phyloP scores from a whole-genome alignment of 2,888 invertebrate species.

The Stenchaetothrips biformis region DNA sequence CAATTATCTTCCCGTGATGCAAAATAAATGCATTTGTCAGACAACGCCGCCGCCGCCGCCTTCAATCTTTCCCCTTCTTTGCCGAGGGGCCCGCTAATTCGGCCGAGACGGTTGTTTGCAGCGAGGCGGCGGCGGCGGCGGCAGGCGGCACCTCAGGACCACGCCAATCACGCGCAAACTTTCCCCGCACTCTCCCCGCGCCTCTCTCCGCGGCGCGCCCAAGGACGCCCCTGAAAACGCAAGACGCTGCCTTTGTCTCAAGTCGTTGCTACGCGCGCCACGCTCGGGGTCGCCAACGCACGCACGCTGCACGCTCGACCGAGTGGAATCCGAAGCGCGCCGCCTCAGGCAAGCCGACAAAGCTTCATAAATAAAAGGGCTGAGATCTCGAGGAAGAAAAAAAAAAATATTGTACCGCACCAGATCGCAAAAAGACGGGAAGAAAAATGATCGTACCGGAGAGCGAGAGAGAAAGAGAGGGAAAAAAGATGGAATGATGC shows the following conservation, averaged over 20 bases:
- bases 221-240: too few species aligned
- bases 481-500: background rate
- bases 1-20: slow-evolving; percentile 17
- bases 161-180: too few species aligned
- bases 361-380: slow-evolving; percentile 12
- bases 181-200: too few species aligned
- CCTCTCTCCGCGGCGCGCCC: too few species aligned
- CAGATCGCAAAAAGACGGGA: background rate
- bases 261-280: too few species aligned
- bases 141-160: too few species aligned
- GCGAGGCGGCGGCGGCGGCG: too few species aligned
- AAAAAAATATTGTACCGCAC: background rate
- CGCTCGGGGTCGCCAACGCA: background rate
- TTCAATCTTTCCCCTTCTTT: background rate
- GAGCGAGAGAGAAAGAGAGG: background rate
- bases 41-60: background rate
- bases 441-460: background rate
- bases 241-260: background rate
- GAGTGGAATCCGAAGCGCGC: slow-evolving; percentile 17
- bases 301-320: slow-evolving; percentile 9
- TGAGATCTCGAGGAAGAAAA: background rate
- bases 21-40: slow-evolving; percentile 20
- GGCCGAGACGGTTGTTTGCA: background rate
- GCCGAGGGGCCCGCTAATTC: background rate
- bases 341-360: background rate